A percentile compares a stretch with the other conserved stretches of the same genome.
These are phyloP conservation scores for Lacanobia oleracea DNA, from an alignment of 2,888 invertebrate genomes.

Conservation along the genomic window DNA sequence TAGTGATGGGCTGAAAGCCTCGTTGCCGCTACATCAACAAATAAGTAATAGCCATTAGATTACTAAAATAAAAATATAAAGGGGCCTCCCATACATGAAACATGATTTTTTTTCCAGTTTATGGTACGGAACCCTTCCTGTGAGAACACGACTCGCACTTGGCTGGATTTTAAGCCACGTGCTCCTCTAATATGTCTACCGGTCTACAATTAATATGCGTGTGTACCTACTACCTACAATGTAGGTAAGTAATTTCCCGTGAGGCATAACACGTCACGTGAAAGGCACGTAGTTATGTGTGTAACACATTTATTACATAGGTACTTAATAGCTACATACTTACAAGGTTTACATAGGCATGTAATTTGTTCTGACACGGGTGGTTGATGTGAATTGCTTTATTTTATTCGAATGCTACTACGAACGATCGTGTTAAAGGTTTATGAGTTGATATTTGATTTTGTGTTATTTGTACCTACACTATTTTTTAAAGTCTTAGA, in stretches of 20 bases:
- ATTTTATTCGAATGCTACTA: background rate
- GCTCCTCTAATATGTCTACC: no score
- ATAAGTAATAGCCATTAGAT: no score
- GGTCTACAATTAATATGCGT: background rate
- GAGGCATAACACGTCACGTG: background rate
- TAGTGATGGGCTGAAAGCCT: no score
- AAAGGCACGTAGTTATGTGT: background rate
- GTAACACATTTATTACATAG: background rate
- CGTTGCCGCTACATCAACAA: no score
- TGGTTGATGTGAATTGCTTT: background rate
- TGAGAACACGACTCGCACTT: no score
- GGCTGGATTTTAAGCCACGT: no score
- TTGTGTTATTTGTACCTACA: background rate
- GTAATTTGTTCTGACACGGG: background rate
- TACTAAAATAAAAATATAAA: no score
- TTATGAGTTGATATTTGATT: background rate
- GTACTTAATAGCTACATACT: background rate
- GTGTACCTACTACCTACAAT: background rate
- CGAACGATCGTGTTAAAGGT: background rate
- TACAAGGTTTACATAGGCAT: background rate
- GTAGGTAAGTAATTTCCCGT: slow-evolving; percentile 8
- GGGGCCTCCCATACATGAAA: no score
- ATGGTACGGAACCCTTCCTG: no score
- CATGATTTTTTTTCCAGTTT: no score
- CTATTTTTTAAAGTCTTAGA: no score